Base-by-base conservation (phyloP, 2,113 vertebrate genomes). In the Elephas maximus region DNA sequence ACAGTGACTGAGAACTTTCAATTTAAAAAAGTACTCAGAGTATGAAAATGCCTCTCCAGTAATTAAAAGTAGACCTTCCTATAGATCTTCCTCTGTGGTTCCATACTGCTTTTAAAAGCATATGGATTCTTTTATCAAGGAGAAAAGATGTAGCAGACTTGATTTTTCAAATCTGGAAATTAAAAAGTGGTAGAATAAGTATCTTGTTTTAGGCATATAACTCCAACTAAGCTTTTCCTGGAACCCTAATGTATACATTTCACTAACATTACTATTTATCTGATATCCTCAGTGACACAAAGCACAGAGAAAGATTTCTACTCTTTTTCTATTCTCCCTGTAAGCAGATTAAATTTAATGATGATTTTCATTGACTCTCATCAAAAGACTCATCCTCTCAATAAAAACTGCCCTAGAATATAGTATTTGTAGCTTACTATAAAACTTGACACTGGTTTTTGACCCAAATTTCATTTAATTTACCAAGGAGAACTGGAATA, bases 41-140 rank as follows among this genome's bases (percentile, higher is more conserved):
- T 15, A 90, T 86, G 63, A 79, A 90, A 93, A 91, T 87, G 33
- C 23, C 69, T 96, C 60, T 74, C 67, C 84, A 85, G 24, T 45
- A 87, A 20, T 78, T 45, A 69, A 88, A 90, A 79, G 51, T 9
- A 37, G 44, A 82, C 17, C 26, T 28, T 28, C 28, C 65, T 67
- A 67, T 67, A 60, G 57, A 14, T 60, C 12, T 23, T 41, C 5
- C 45, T 85, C 67, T 80, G 41, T 71, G 17, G 51, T 88, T 88
- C 15, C 37, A 94, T 67, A 84, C 21, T 88, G 7, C 48, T 88
- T 92, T 74, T 26, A 71, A 65, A 95, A 92, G 76, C 24, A 81
- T 8, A 81, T 8, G 30, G 12, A 57, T 78, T 93, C 45, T 89
- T 85, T 87, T 57, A 78, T n/a, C 26, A 81, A 77, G 33, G 30